Evolutionary conservation across 2,888 invertebrate species (phyloP).

Genomic region (Crepidodera aurea): DNA sequence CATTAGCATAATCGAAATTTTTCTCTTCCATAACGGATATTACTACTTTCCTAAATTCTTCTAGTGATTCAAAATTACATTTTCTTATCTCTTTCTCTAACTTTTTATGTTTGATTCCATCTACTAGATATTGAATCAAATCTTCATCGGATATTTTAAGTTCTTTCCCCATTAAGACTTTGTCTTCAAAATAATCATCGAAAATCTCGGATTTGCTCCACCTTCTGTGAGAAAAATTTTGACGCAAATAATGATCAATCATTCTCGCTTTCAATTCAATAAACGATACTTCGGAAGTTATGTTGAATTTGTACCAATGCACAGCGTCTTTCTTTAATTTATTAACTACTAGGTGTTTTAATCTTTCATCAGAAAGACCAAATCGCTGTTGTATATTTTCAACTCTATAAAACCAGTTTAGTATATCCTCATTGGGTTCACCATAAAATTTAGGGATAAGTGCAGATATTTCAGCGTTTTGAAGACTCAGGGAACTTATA

Average conservation of each 20-base stretch:
- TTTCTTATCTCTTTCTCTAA: conserved; percentile 2
- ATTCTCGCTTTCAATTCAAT: conserved; percentile 12
- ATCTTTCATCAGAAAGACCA: not conserved
- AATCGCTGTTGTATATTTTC: conserved; percentile 12
- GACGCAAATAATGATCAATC: conserved; percentile 5
- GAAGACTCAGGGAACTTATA: conserved; percentile 4
- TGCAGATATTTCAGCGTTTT: conserved; percentile 15
- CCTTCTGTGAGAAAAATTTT: conserved; percentile 5
- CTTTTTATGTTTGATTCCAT: conserved; percentile 12
- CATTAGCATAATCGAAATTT: not conserved
- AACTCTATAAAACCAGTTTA: conserved; percentile 8
- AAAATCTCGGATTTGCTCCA: conserved; percentile 3
- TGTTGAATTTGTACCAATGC: not conserved
- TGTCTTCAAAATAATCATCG: conserved; percentile 22
- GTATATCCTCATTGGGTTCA: conserved; percentile 12
- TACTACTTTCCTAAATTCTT: not conserved
- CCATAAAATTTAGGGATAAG: conserved; percentile 18
- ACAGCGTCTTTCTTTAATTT: conserved; percentile 13
- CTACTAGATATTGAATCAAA: conserved; percentile 5
- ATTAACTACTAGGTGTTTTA: not conserved
- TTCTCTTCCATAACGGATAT: not conserved
- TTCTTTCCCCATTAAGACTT: conserved; percentile 5
- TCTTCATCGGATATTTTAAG: not conserved
- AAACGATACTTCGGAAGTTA: not conserved
- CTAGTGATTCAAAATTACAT: not conserved